These are phyloP conservation scores for Rhabdomys pumilio DNA, from an alignment of 2,797 vertebrate genomes.

Conservation along the genomic window DNA sequence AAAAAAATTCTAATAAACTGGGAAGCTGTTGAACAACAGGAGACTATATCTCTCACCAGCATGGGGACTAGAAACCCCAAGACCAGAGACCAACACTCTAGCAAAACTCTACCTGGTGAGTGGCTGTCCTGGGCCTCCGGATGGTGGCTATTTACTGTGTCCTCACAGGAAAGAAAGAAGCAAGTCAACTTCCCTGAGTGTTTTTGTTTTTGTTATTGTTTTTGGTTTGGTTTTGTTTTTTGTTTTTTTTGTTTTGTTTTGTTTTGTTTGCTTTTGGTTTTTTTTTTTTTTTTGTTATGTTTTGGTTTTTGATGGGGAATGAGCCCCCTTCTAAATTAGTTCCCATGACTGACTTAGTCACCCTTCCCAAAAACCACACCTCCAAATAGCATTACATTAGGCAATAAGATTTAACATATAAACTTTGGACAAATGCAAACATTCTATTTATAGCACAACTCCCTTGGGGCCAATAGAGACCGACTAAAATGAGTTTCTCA, in stretches of 20 bases:
- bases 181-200: too few species aligned
- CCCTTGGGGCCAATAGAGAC: neutral
- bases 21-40: neutral
- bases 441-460: neutral
- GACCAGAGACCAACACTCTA: neutral
- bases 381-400: neutral
- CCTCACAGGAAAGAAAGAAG: neutral
- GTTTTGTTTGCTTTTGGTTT: neutral
- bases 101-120: neutral
- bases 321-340: neutral
- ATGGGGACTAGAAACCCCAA: neutral
- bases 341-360: neutral
- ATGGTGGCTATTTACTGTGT: neutral
- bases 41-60: neutral
- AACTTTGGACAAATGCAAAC: neutral
- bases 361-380: neutral
- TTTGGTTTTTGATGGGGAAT: neutral
- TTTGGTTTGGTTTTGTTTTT: neutral
- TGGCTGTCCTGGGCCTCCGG: neutral
- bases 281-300: neutral
- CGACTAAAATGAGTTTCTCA: neutral
- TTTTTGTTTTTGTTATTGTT: neutral
- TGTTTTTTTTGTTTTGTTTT: neutral
- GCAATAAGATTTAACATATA: neutral
- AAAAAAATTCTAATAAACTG: neutral